Percentiles rank a stretch among this genome's conserved stretches.
phyloP scores from a whole-genome alignment of 2,113 vertebrate species.

The Engystomops pustulosus region DNA sequence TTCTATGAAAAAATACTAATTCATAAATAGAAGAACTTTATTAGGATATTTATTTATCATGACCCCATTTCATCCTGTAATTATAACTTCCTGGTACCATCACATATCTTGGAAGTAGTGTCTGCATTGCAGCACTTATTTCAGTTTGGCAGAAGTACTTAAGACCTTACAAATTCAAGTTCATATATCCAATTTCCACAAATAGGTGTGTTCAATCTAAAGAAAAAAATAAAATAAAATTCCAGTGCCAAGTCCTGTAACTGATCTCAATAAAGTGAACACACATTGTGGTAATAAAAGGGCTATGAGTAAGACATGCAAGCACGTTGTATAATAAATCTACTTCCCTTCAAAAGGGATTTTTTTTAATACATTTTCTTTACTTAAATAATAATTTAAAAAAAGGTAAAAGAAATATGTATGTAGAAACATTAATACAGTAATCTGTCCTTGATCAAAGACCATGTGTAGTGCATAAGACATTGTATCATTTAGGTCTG shows the following conservation, averaged over 20 bases:
- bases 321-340: background rate
- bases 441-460: slow-evolving; percentile 64
- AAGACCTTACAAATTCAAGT: slow-evolving; percentile 44
- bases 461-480: slow-evolving; percentile 70
- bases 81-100: slow-evolving; percentile 72
- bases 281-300: slow-evolving; percentile 14
- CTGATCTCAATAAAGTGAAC: slow-evolving; percentile 33
- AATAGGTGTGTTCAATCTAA: slow-evolving; percentile 64
- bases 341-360: slow-evolving; percentile 7
- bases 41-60: slow-evolving; percentile 60
- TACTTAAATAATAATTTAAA: slow-evolving; percentile 10
- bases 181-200: slow-evolving; percentile 54
- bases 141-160: slow-evolving; percentile 45
- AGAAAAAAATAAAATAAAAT: background rate
- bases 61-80: slow-evolving; percentile 62
- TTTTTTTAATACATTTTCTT: slow-evolving; percentile 26
- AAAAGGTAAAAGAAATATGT: slow-evolving; percentile 1
- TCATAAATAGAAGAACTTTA: slow-evolving; percentile 80
- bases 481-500: slow-evolving; percentile 63
- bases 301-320: slow-evolving; percentile 41
- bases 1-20: slow-evolving; percentile 74
- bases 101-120: slow-evolving; percentile 67
- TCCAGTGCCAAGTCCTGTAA: slow-evolving; percentile 48
- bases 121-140: slow-evolving; percentile 60
- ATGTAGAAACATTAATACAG: slow-evolving; percentile 54